Conservation (phyloP, 1,140 invertebrate genomes). For the Meloidogyne hapla region DNA sequence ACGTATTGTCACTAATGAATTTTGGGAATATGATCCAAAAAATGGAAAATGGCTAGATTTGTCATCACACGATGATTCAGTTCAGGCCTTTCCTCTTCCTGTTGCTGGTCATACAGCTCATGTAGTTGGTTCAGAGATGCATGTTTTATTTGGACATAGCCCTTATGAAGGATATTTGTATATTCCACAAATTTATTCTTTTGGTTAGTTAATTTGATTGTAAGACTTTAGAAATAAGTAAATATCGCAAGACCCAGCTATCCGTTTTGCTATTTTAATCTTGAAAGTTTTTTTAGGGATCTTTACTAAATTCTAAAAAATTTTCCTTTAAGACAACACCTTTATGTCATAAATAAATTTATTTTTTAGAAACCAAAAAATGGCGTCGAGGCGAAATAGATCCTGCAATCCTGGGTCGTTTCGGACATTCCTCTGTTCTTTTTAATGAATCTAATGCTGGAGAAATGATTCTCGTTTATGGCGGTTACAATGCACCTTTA, state of each 20-base stretch:
- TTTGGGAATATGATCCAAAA: conserved; percentile 55
- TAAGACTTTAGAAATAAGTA: too few relatives aligned
- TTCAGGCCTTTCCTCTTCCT: conserved; percentile 47
- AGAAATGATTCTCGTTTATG: conserved; percentile 48
- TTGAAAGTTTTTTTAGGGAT: too few relatives aligned
- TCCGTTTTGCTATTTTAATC: too few relatives aligned
- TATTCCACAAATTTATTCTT: conserved; percentile 58
- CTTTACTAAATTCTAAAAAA: too few relatives aligned
- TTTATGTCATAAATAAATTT: too few relatives aligned
- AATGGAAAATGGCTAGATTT: conserved; percentile 44
- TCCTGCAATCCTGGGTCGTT: conserved; percentile 52
- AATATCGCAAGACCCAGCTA: too few relatives aligned
- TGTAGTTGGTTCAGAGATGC: conserved; percentile 59
- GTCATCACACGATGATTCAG: conserved; percentile 31
- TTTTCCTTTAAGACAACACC: too few relatives aligned
- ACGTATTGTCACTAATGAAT: conserved; percentile 53
- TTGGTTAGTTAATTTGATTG: conserved; percentile 45
- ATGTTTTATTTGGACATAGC: conserved; percentile 63
- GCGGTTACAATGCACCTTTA: conserved; percentile 54
- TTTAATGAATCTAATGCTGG: conserved; percentile 41
- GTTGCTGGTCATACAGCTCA: conserved; percentile 63
- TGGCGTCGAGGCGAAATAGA: conserved; percentile 50
- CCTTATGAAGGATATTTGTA: conserved; percentile 56
- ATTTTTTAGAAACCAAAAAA: conserved; percentile 48
- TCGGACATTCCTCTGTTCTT: conserved; percentile 57